Conservation (phyloP, 2,113 vertebrate genomes). For the Platichthys stellatus region DNA sequence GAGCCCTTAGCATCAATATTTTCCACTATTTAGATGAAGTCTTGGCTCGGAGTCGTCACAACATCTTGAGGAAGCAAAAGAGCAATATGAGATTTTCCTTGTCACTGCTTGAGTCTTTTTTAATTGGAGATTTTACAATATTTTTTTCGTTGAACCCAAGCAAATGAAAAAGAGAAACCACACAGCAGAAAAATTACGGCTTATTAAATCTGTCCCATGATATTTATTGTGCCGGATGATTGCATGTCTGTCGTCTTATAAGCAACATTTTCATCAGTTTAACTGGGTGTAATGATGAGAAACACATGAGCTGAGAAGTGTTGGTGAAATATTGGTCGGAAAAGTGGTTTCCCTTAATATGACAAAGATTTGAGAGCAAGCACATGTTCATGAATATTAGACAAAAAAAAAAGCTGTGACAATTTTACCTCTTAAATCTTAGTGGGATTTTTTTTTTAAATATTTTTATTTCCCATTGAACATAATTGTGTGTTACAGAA, state of each 20-base stretch:
- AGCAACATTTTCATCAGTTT: slow-evolving; percentile 12
- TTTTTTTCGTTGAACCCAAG: too few relatives aligned
- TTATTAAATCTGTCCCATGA: slow-evolving; percentile 13
- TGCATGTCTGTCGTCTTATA: not conserved
- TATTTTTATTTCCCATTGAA: too few relatives aligned
- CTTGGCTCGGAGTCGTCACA: slow-evolving; percentile 34
- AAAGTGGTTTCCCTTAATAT: slow-evolving; percentile 12
- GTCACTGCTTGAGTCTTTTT: not conserved
- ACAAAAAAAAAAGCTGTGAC: not conserved
- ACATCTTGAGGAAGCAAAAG: slow-evolving; percentile 45
- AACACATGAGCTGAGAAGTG: slow-evolving; percentile 23
- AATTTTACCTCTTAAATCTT: not conserved
- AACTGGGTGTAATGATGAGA: slow-evolving; percentile 31
- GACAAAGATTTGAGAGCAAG: not conserved
- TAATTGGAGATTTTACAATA: slow-evolving; percentile 10
- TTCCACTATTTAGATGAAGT: slow-evolving; percentile 45
- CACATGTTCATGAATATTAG: not conserved
- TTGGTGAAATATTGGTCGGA: slow-evolving; percentile 1
- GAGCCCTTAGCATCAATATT: slow-evolving; percentile 48
- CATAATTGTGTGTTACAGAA: too few relatives aligned
- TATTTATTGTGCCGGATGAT: slow-evolving; percentile 15
- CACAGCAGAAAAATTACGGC: too few relatives aligned
- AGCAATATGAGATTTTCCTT: slow-evolving; percentile 8
- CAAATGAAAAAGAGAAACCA: too few relatives aligned
- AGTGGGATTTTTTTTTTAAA: not conserved